Percentiles rank a stretch among this genome's conserved stretches.
phyloP scores from a whole-genome alignment of 2,888 invertebrate genomes.

The Mycalesis mineus region DNA sequence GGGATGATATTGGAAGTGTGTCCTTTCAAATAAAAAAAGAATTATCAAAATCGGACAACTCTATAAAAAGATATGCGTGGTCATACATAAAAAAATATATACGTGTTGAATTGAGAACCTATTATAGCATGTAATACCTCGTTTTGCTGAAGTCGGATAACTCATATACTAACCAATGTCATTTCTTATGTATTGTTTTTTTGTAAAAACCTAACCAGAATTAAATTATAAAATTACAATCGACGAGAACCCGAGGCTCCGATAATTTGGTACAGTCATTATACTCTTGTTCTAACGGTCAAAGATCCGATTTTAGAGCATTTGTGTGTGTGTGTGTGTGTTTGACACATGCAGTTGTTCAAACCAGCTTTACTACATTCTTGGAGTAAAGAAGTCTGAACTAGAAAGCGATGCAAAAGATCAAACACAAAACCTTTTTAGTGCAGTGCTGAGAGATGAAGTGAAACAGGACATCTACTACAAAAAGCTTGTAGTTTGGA shows the following conservation, averaged over 20 bases:
- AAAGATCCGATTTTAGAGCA: constrained; percentile 18
- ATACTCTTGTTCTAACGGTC: constrained; percentile 17
- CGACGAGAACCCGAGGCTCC: neutral
- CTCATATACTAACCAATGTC: neutral
- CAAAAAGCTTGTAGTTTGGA: no score
- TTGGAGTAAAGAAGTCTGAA: neutral
- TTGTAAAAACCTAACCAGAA: neutral
- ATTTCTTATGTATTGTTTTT: neutral
- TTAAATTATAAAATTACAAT: constrained; percentile 7
- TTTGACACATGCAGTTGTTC: neutral
- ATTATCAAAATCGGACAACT: no score
- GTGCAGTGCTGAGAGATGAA: no score
- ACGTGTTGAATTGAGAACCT: no score
- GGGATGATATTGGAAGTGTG: no score
- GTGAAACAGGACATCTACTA: no score
- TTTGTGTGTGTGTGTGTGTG: constrained; percentile 8
- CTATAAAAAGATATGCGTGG: no score
- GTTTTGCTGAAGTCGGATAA: neutral
- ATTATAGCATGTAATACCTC: no score
- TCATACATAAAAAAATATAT: no score
- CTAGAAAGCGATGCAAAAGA: no score
- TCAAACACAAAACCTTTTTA: no score
- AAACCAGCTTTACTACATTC: neutral
- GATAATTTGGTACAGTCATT: constrained; percentile 7
- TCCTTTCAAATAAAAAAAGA: no score